Conservation (phyloP, 2,797 vertebrate genomes). For the Catostomus latipinnis region DNA sequence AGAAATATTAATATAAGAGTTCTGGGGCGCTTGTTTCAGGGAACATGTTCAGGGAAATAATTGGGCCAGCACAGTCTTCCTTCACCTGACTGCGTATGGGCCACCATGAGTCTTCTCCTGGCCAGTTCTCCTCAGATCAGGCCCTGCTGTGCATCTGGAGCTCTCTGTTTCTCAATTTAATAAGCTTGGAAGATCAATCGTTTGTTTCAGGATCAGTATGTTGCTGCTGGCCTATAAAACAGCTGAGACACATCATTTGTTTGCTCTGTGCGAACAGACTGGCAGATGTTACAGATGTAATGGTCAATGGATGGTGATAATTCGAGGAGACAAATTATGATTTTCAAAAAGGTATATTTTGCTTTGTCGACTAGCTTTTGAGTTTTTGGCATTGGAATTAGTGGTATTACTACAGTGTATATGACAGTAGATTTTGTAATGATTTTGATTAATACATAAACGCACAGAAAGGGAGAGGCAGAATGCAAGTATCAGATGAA, state of each 20-base stretch:
- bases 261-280: neutral
- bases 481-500: neutral
- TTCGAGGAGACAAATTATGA: neutral
- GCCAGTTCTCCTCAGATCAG: neutral
- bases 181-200: neutral
- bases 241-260: slow-evolving; percentile 1
- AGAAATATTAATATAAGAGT: slow-evolving; percentile 68
- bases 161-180: slow-evolving; percentile 12
- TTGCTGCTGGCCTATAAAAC: neutral
- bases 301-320: neutral
- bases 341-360: neutral
- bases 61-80: slow-evolving; percentile 73
- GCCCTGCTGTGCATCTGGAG: neutral
- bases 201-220: slow-evolving; percentile 13
- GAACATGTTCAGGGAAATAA: slow-evolving; percentile 77
- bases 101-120: slow-evolving; percentile 63
- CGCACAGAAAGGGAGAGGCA: neutral
- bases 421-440: neutral
- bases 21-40: slow-evolving; percentile 68
- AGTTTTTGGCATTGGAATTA: neutral
- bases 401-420: neutral
- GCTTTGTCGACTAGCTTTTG: neutral
- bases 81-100: slow-evolving; percentile 70
- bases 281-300: slow-evolving; percentile 14
- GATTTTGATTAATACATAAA: neutral